phyloP scores from a whole-genome alignment of 2,113 vertebrate genomes.

The Verasper variegatus region DNA sequence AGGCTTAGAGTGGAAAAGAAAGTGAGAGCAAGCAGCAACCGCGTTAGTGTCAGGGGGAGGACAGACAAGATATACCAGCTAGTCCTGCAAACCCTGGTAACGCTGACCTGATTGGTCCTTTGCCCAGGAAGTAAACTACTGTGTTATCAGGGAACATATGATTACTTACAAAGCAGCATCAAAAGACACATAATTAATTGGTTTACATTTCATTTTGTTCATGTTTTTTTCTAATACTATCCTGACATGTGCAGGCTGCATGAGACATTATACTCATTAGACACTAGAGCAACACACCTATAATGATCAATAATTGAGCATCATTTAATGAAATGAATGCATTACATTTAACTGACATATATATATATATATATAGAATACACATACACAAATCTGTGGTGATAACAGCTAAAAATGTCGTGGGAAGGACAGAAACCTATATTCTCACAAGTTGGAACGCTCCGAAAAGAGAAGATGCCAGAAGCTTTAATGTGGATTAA shows the following conservation, averaged over 20 bases:
- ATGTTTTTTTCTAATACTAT: neutral
- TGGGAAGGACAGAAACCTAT: constrained; percentile 30
- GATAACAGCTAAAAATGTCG: constrained; percentile 66
- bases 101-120: constrained; percentile 35
- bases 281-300: neutral
- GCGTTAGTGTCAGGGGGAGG: constrained; percentile 68
- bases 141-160: constrained; percentile 27
- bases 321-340: constrained; percentile 24
- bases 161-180: constrained; percentile 29
- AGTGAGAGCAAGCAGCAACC: constrained; percentile 72
- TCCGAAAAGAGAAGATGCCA: neutral
- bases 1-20: constrained; percentile 74
- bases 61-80: constrained; percentile 45
- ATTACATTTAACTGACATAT: constrained; percentile 7
- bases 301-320: constrained; percentile 3
- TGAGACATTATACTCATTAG: no score
- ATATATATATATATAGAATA: constrained; percentile 14
- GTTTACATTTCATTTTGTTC: constrained; percentile 1
- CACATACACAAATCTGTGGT: constrained; percentile 38
- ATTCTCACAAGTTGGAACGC: neutral
- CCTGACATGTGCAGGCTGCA: neutral
- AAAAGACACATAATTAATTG: neutral
- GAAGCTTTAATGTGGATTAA: constrained; percentile 3
- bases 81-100: constrained; percentile 46
- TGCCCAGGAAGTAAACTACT: constrained; percentile 21